Base-by-base conservation (phyloP, 2,113 vertebrate genomes). In the Pterocles orientalis region DNA sequence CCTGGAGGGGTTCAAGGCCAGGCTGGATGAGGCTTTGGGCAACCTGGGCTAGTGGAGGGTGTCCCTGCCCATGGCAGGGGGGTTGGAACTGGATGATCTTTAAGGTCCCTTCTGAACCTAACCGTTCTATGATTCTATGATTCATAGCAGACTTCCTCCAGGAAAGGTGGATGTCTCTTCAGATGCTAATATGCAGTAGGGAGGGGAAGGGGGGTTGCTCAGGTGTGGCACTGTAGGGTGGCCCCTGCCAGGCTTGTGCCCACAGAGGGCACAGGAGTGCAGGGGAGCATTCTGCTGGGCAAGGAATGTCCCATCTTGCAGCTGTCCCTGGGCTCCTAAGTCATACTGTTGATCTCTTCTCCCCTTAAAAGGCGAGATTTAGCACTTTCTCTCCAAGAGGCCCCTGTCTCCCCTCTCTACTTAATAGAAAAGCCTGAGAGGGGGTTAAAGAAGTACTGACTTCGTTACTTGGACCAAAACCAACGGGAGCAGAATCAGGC, bases 241-340 rank as follows among this genome's bases (percentile, higher is more conserved):
- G 6, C 2, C 12, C 26, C 29, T 43, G 5, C 4, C 2, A 2
- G 45, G 36, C 2, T 0, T 12, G 4, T 51, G 39, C 20, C 45
- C 9, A 13, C 21, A 28, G 60, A 82, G 45, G 33, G 31, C 33
- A 26, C 17, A 47, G 51, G 11, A 60, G 3, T 1, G 6, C 29
- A 61, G 21, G n/a, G 15, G 3, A 39, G 10, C 4, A 1, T 81
- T 94, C 48, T 83, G 8, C 24, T 81, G 19, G 68, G 11, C 34
- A 24, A 80, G 33, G 36, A 53, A 36, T 93, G 86, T 69, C 71
- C 68, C 29, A 58, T 47, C 26, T 83, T 80, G n/a, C 50, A 70
- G 14, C 25, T 70, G 6, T 54, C 26, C 16, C 16, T n/a, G 17
- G 24, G 8, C n/a, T 85, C 19, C 6, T 45, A 70, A 76, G 6